These are phyloP conservation scores for Trichopoda pennipes DNA, from an alignment of 2,888 invertebrate species.

Conservation along the genomic window DNA sequence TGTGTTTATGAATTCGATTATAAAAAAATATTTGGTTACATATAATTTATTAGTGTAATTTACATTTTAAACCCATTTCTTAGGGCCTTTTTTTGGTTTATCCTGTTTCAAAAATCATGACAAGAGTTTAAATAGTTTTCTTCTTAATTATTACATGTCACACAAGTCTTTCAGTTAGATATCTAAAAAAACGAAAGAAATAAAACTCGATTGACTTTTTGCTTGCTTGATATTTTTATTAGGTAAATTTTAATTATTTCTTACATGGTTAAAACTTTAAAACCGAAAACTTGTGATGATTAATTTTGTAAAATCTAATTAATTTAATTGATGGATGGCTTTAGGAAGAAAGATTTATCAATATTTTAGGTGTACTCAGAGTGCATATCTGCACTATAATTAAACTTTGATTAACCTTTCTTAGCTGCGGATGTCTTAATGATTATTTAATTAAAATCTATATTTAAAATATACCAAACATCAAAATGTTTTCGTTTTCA, in stretches of 20 bases:
- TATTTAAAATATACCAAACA: too few relatives aligned
- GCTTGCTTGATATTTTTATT: slow-evolving; percentile 34
- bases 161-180: neutral
- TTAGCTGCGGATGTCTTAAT: too few relatives aligned
- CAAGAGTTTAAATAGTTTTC: neutral
- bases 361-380: too few relatives aligned
- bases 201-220: slow-evolving; percentile 18
- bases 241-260: slow-evolving; percentile 28
- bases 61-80: neutral
- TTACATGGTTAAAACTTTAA: neutral
- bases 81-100: neutral
- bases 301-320: too few relatives aligned
- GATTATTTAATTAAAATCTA: too few relatives aligned
- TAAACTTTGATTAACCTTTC: too few relatives aligned
- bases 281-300: too few relatives aligned
- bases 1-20: neutral
- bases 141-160: neutral
- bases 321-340: too few relatives aligned
- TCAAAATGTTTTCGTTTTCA: too few relatives aligned
- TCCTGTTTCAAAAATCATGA: neutral
- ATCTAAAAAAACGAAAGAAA: neutral
- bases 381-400: too few relatives aligned
- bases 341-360: too few relatives aligned
- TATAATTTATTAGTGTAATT: neutral
- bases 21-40: neutral